These are phyloP conservation scores for Cryptotermes secundus DNA, from an alignment of 1,140 invertebrate genomes.

Conservation along the genomic window DNA sequence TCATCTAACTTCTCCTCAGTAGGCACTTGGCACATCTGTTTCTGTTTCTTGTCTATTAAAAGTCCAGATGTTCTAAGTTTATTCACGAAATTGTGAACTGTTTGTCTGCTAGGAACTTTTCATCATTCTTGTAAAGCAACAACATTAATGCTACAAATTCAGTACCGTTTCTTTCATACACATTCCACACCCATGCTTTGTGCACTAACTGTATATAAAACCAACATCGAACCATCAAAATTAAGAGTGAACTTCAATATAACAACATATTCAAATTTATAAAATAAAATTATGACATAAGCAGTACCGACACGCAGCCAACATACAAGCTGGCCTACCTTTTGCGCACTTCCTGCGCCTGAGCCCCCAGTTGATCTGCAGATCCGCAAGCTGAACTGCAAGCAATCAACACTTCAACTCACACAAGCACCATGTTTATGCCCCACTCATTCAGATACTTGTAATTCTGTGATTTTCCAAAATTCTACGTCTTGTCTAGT, in stretches of 20 bases:
- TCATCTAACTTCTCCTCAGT: too few relatives aligned
- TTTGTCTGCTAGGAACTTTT: too few relatives aligned
- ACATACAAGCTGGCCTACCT: neutral
- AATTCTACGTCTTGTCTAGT: too few relatives aligned
- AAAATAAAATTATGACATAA: neutral
- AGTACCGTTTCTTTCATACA: neutral
- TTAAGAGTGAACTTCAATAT: neutral
- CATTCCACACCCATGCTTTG: neutral
- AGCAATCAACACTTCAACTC: slow-evolving; percentile 10
- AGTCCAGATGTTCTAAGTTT: too few relatives aligned
- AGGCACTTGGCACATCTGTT: too few relatives aligned
- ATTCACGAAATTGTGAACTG: too few relatives aligned
- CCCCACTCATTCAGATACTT: too few relatives aligned
- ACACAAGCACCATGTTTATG: neutral
- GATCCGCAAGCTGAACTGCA: neutral
- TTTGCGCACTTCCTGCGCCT: slow-evolving; percentile 3
- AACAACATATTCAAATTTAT: neutral
- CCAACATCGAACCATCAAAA: neutral
- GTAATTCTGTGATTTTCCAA: too few relatives aligned
- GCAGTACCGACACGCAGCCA: neutral
- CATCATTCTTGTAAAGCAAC: neutral
- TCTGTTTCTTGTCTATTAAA: too few relatives aligned
- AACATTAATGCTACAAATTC: neutral
- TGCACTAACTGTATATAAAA: neutral
- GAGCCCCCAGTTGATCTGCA: neutral